A percentile compares a stretch with the other conserved stretches of the same genome.
phyloP scores from a whole-genome alignment of 2,797 vertebrate genomes.

The Podarcis siculus region DNA sequence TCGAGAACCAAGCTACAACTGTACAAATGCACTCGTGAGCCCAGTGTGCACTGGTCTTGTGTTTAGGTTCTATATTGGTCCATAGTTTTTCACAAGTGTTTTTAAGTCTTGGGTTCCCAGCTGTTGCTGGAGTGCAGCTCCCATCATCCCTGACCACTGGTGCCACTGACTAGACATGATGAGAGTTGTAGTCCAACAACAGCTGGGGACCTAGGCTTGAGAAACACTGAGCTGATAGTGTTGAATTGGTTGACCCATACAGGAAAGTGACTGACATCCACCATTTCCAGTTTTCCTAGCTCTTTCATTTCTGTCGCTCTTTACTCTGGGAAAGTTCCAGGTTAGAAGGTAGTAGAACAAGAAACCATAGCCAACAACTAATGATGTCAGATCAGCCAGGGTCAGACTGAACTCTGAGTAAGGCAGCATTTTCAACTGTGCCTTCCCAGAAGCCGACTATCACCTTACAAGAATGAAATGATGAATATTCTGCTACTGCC shows the following conservation, averaged over 20 bases:
- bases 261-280: background rate
- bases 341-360: background rate
- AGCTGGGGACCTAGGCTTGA: too few relatives aligned
- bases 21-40: background rate
- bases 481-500: conserved; percentile 4
- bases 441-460: background rate
- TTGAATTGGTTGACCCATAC: background rate
- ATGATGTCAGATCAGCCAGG: background rate
- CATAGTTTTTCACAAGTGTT: background rate
- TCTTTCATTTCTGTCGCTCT: background rate
- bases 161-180: too few relatives aligned
- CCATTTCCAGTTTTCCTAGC: background rate
- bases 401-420: background rate
- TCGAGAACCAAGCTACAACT: too few relatives aligned
- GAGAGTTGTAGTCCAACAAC: too few relatives aligned
- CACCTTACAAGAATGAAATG: conserved; percentile 15
- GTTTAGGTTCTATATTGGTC: background rate
- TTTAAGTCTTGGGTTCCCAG: too few relatives aligned
- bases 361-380: background rate
- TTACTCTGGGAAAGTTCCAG: background rate
- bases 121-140: too few relatives aligned
- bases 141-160: too few relatives aligned
- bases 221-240: background rate
- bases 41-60: background rate
- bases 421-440: background rate